Conservation (phyloP, 2,888 invertebrate genomes). For the Ceraclea dissimilis region DNA sequence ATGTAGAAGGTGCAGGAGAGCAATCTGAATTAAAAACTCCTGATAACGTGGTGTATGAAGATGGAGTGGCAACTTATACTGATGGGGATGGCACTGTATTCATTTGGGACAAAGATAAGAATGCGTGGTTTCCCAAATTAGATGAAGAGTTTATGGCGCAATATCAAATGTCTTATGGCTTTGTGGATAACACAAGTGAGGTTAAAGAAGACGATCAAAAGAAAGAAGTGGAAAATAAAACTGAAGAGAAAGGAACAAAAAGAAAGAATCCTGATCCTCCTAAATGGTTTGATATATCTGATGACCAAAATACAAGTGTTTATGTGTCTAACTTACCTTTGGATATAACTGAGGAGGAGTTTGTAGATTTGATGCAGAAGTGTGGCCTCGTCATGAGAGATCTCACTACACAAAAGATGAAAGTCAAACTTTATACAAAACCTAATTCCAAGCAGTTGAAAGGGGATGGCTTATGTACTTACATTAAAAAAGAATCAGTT, state of each 20-base stretch:
- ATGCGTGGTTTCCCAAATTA: conserved; percentile 95
- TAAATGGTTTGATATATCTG: conserved; percentile 91
- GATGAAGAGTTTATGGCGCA: conserved; percentile 94
- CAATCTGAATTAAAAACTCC: conserved; percentile 43
- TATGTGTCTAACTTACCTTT: conserved; percentile 90
- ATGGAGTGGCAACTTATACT: conserved; percentile 71
- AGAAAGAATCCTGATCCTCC: conserved; percentile 50
- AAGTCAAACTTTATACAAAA: conserved; percentile 87
- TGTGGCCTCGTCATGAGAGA: conserved; percentile 93
- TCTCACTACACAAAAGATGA: conserved; percentile 67
- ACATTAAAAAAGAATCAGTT: conserved; percentile 95
- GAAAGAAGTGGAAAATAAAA: conserved; percentile 28
- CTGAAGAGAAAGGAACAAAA: conserved; percentile 34
- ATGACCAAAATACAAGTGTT: conserved; percentile 86
- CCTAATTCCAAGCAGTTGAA: conserved; percentile 71
- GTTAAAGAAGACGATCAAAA: conserved; percentile 29
- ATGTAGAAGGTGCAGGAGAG: conserved; percentile 28
- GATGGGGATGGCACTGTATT: conserved; percentile 83
- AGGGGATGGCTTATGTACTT: conserved; percentile 95
- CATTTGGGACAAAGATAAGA: conserved; percentile 86
- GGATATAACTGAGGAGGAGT: conserved; percentile 83
- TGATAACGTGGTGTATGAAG: conserved; percentile 53
- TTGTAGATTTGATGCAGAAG: conserved; percentile 89
- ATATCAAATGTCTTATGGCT: conserved; percentile 94
- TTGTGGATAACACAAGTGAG: conserved; percentile 53